Evolutionary conservation across 2,888 invertebrate genomes (phyloP).

Genomic region (Agrilus mali): DNA sequence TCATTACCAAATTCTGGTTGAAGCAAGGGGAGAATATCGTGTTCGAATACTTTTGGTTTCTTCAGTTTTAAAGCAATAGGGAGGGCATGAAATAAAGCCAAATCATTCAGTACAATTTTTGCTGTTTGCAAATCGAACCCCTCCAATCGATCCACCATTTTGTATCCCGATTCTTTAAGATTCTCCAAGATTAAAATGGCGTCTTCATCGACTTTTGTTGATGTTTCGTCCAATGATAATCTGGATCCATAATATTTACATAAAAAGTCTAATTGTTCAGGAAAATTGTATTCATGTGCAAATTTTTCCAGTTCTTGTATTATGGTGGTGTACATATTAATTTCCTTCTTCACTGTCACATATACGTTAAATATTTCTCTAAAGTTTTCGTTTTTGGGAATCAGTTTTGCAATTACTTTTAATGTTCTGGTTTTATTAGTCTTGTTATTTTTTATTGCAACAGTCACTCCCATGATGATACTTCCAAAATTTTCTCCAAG

Average conservation of each 20-base stretch:
- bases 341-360: conserved; percentile 40
- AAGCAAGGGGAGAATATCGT: conserved; percentile 27
- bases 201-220: conserved; percentile 33
- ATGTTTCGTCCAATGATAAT: conserved; percentile 17
- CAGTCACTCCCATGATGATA: conserved; percentile 31
- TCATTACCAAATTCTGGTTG: conserved; percentile 5
- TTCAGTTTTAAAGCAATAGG: conserved; percentile 37
- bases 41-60: conserved; percentile 29
- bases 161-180: conserved; percentile 34
- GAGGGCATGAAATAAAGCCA: conserved; percentile 42
- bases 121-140: conserved; percentile 37
- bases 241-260: conserved; percentile 38
- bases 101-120: conserved; percentile 29
- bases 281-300: conserved; percentile 30
- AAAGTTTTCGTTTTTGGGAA: conserved; percentile 36
- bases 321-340: conserved; percentile 36
- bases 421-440: conserved; percentile 22
- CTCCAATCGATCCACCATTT: conserved; percentile 31
- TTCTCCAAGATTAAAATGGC: conserved; percentile 42
- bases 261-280: conserved; percentile 30
- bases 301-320: conserved; percentile 33
- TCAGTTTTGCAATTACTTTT: conserved; percentile 38
- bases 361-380: conserved; percentile 36
- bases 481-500: conserved; percentile 48
- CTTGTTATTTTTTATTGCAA: conserved; percentile 20